Conservation (phyloP, 2,797 vertebrate genomes). For the Siniperca obscura region DNA sequence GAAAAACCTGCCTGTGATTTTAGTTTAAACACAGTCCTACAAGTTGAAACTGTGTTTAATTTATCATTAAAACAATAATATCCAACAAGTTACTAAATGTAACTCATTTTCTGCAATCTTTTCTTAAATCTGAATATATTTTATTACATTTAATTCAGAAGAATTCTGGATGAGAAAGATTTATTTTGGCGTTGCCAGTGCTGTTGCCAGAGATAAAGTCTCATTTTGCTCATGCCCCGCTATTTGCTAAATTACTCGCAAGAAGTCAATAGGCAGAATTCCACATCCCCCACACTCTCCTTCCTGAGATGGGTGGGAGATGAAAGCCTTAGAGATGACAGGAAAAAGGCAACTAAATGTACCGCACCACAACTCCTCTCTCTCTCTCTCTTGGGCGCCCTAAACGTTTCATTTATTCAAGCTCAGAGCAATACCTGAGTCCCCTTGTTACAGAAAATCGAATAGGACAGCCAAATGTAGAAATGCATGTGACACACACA, state of each 20-base stretch:
- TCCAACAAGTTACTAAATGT: not conserved
- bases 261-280: constrained; percentile 72
- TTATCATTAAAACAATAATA: not conserved
- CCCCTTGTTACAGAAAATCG: constrained; percentile 29
- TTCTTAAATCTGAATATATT: constrained; percentile 1
- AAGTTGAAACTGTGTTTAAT: not conserved
- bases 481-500: constrained; percentile 53
- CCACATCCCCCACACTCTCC: constrained; percentile 64
- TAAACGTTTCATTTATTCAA: constrained; percentile 71
- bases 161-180: constrained; percentile 36
- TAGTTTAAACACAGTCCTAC: not conserved
- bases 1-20: constrained; percentile 11
- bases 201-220: constrained; percentile 53
- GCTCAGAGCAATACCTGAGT: constrained; percentile 54
- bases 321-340: constrained; percentile 66
- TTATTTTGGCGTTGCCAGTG: constrained; percentile 43
- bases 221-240: constrained; percentile 55
- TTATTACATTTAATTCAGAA: constrained; percentile 12
- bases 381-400: constrained; percentile 25
- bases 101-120: not conserved
- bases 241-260: constrained; percentile 68
- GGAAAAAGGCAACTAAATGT: constrained; percentile 61
- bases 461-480: constrained; percentile 51
- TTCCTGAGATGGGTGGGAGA: constrained; percentile 67
- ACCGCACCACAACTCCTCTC: constrained; percentile 52